A percentile compares a stretch with the other conserved stretches of the same genome.
These are phyloP conservation scores for Vulpes ferrilata DNA, from an alignment of 2,113 vertebrate species.

Conservation along the genomic window DNA sequence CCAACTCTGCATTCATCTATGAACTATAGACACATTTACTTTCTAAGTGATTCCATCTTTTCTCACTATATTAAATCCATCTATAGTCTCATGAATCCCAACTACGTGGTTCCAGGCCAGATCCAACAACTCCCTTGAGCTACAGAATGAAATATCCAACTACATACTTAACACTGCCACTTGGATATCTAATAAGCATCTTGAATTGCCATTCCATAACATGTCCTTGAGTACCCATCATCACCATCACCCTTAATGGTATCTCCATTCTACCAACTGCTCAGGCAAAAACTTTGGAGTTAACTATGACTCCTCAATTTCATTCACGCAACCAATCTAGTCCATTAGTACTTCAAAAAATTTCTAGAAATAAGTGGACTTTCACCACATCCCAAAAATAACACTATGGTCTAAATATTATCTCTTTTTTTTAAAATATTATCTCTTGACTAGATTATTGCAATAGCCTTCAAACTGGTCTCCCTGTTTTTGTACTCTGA, in stretches of 20 bases:
- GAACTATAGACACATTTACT: not conserved
- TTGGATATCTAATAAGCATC: not conserved
- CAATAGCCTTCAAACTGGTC: not conserved
- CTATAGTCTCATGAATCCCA: not conserved
- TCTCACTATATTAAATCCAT: not conserved
- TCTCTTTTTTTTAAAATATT: not conserved
- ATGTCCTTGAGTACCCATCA: not conserved
- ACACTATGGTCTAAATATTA: not conserved
- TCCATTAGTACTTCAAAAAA: not conserved
- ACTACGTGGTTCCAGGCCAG: not conserved
- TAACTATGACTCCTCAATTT: not conserved
- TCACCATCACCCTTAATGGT: not conserved
- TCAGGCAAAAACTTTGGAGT: not conserved
- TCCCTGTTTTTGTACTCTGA: not conserved
- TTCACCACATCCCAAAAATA: not conserved
- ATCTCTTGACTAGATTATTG: not conserved
- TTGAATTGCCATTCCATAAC: not conserved
- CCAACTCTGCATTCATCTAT: not conserved
- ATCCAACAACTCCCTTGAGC: not conserved
- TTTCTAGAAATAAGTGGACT: not conserved
- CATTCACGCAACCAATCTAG: not conserved
- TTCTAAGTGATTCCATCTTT: not conserved
- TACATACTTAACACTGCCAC: not conserved
- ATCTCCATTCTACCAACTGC: not conserved
- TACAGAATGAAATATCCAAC: not conserved